Evolutionary conservation across 2,113 vertebrate species (phyloP).

Genomic region (Dascyllus trimaculatus): DNA sequence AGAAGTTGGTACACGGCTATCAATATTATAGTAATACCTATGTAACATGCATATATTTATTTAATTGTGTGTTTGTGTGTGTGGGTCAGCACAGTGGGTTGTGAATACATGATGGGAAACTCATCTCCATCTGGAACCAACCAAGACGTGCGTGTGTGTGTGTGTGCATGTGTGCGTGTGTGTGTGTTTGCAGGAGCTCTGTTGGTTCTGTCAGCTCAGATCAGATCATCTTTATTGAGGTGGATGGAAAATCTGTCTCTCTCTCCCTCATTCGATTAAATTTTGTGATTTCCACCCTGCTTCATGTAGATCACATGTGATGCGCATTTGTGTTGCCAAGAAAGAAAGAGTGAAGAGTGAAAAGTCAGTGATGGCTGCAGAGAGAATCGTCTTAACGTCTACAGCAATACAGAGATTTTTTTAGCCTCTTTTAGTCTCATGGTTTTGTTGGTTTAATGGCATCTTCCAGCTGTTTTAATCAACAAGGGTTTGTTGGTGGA

Average conservation of each 20-base stretch:
- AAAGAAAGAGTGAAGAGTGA: neutral
- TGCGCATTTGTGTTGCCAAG: neutral
- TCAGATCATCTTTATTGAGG: constrained; percentile 52
- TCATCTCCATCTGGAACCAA: constrained; percentile 69
- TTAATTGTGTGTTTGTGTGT: neutral
- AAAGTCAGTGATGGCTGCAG: neutral
- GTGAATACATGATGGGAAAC: constrained; percentile 56
- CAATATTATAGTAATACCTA: neutral
- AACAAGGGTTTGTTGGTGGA: neutral
- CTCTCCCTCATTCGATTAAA: neutral
- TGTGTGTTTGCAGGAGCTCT: constrained; percentile 32
- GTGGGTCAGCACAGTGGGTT: constrained; percentile 39
- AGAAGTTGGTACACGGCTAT: neutral
- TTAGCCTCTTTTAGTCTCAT: neutral
- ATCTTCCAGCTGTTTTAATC: too few relatives aligned
- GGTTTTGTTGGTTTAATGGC: neutral
- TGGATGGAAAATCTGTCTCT: constrained; percentile 44
- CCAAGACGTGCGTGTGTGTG: constrained; percentile 14
- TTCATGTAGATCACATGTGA: neutral
- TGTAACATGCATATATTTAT: neutral
- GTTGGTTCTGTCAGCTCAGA: constrained; percentile 56
- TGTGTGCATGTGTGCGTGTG: constrained; percentile 10
- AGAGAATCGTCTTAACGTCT: neutral
- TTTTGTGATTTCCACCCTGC: neutral
- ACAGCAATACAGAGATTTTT: neutral